Conservation (phyloP, 2,797 vertebrate species). For the Apodemus agrarius region DNA sequence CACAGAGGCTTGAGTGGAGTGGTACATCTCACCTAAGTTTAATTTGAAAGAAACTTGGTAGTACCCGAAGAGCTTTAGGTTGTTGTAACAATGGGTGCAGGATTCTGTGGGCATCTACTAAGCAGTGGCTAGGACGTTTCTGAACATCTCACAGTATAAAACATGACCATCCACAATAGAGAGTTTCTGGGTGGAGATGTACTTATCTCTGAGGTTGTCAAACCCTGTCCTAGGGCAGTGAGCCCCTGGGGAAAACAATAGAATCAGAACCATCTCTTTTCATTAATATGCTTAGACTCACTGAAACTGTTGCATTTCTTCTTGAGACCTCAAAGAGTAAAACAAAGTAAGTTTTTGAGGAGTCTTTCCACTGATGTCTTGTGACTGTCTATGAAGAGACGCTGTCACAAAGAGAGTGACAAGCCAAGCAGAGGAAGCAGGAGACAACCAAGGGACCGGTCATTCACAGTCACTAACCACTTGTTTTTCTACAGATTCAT, state of each 20-base stretch:
- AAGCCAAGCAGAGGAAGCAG: background rate
- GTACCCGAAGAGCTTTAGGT: background rate
- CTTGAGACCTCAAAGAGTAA: background rate
- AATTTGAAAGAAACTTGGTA: conserved; percentile 28
- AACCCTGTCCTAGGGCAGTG: background rate
- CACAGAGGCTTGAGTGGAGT: background rate
- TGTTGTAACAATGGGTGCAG: background rate
- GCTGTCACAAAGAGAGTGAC: background rate
- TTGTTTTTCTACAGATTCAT: background rate
- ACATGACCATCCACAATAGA: background rate
- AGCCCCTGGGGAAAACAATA: background rate
- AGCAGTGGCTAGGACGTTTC: background rate
- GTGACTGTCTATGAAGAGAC: background rate
- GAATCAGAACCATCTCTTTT: conserved; percentile 42
- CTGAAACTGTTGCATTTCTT: conserved; percentile 19
- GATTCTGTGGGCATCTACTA: background rate
- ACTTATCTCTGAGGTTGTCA: background rate
- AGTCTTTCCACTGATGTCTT: background rate
- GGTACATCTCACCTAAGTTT: background rate
- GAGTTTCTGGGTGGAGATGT: background rate
- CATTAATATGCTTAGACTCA: background rate
- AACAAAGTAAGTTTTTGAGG: conserved; percentile 18
- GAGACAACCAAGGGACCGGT: background rate
- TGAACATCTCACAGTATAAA: background rate
- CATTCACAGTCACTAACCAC: background rate